Conservation (phyloP, 2,113 vertebrate species). For the Laterallus jamaicensis region DNA sequence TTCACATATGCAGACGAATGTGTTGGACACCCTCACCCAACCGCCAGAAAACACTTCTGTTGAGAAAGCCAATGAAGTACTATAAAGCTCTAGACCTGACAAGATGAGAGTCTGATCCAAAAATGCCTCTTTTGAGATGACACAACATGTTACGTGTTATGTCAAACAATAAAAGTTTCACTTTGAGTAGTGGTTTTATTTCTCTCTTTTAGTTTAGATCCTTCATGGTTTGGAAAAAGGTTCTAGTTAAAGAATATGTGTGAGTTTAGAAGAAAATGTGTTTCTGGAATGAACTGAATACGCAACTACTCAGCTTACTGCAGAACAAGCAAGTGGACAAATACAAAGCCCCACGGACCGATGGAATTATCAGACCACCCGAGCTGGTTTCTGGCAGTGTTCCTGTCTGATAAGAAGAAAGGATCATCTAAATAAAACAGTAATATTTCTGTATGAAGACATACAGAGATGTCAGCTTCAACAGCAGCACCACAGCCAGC, state of each 20-base stretch:
- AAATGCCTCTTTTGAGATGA: constrained; percentile 4
- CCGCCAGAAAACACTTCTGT: neutral
- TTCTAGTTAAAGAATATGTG: neutral
- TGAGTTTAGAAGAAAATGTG: neutral
- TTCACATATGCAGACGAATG: neutral
- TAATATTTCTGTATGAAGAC: neutral
- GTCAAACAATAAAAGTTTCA: neutral
- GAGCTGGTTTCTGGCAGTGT: neutral
- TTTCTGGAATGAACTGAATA: neutral
- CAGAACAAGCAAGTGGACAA: neutral
- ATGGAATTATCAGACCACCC: neutral
- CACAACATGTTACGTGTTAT: neutral
- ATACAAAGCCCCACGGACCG: neutral
- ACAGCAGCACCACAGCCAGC: neutral
- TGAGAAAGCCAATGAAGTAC: neutral
- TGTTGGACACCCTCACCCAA: neutral
- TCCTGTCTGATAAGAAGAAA: neutral
- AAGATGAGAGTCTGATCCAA: neutral
- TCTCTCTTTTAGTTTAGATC: neutral
- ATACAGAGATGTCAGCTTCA: neutral
- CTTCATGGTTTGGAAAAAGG: neutral
- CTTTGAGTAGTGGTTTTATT: neutral
- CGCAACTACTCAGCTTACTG: neutral
- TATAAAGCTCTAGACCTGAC: neutral
- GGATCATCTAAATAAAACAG: neutral